Evolutionary conservation across 2,113 vertebrate species (phyloP).

Genomic region (Raja brachyura): DNA sequence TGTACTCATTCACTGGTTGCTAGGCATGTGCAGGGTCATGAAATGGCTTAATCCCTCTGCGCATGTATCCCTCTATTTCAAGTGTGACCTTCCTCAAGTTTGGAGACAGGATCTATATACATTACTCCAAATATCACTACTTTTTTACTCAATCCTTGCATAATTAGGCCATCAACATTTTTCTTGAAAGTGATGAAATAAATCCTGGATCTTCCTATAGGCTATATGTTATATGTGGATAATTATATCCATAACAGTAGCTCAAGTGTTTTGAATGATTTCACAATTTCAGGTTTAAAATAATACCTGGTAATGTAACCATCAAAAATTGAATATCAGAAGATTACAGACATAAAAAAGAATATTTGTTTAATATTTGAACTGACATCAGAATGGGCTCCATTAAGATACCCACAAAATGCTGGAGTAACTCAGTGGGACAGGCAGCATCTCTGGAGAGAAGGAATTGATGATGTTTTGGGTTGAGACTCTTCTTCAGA

Average conservation of each 20-base stretch:
- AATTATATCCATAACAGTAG: background rate
- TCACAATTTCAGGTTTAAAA: background rate
- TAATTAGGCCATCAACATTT: too few relatives aligned
- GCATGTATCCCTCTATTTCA: too few relatives aligned
- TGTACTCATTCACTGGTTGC: too few relatives aligned
- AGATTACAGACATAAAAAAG: background rate
- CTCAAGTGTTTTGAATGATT: background rate
- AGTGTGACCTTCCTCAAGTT: too few relatives aligned
- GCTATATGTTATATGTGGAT: background rate
- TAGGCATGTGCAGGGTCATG: too few relatives aligned
- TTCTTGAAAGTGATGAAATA: background rate
- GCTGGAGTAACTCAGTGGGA: too few relatives aligned
- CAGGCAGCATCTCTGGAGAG: too few relatives aligned
- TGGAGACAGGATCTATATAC: too few relatives aligned
- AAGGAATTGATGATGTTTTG: too few relatives aligned
- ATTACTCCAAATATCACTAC: too few relatives aligned
- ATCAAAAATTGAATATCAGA: conserved; percentile 5
- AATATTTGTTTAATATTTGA: conserved; percentile 10
- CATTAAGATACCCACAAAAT: background rate
- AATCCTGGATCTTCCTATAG: background rate
- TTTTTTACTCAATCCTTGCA: too few relatives aligned
- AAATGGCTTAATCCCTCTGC: too few relatives aligned
- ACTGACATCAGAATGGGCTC: background rate
- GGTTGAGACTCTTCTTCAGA: background rate
- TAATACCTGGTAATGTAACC: background rate